Conservation (phyloP, 2,113 vertebrate genomes). For the Dicentrarchus labrax region DNA sequence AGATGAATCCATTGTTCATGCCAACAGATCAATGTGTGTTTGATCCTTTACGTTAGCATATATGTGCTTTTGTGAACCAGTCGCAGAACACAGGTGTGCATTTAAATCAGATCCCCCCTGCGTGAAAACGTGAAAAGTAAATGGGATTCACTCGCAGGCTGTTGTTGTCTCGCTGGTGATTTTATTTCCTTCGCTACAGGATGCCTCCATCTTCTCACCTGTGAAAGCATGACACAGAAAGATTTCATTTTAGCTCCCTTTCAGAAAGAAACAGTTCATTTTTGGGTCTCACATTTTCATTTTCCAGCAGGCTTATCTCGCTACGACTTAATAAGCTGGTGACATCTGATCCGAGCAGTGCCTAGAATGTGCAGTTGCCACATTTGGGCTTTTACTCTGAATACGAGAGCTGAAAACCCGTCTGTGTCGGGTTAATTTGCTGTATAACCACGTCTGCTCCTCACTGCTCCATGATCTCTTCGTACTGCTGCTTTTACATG, state of each 20-base stretch:
- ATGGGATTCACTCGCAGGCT: conserved; percentile 12
- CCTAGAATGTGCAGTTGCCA: not conserved
- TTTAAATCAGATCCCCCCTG: conserved; percentile 29
- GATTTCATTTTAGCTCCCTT: conserved; percentile 25
- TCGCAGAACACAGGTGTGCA: not conserved
- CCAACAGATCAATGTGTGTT: too few relatives aligned
- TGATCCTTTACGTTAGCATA: not conserved
- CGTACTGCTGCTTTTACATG: not conserved
- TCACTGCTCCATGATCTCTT: not conserved
- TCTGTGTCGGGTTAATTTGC: conserved; percentile 6
- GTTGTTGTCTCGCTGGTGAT: not conserved
- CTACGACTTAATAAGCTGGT: conserved; percentile 34
- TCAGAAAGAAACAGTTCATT: conserved; percentile 28
- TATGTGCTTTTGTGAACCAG: not conserved
- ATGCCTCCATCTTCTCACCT: not conserved
- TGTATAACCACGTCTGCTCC: not conserved
- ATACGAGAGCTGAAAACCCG: not conserved
- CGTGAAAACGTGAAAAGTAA: not conserved
- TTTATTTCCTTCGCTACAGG: conserved; percentile 12
- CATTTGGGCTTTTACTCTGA: conserved; percentile 26
- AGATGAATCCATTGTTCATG: too few relatives aligned
- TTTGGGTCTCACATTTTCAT: conserved; percentile 28
- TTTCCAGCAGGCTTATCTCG: conserved; percentile 29
- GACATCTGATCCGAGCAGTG: conserved; percentile 31
- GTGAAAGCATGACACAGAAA: not conserved